Evolutionary conservation across 2,797 vertebrate species (phyloP).

Genomic region (Sebastes itinus): DNA sequence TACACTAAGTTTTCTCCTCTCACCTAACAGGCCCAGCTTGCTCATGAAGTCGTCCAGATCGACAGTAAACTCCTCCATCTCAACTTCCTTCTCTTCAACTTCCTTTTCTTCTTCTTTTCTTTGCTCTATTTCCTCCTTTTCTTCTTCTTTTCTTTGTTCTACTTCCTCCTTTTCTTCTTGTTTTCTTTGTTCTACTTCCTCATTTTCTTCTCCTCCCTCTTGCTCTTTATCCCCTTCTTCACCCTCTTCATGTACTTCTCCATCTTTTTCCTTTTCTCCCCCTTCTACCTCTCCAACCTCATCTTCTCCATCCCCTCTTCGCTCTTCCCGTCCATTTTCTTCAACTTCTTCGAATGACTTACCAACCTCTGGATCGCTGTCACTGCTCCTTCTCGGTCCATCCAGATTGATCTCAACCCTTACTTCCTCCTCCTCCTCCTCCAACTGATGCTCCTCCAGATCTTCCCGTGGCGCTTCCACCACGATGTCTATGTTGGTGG

Average conservation of each 20-base stretch:
- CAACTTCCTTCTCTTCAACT: conserved; percentile 1
- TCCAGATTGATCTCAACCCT: conserved; percentile 38
- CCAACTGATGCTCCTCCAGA: neutral
- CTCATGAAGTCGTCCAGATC: conserved; percentile 73
- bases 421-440: conserved; percentile 38
- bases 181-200: neutral
- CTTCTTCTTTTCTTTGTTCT: neutral
- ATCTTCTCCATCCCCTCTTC: neutral
- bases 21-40: conserved; percentile 70
- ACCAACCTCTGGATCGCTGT: conserved; percentile 56
- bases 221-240: neutral
- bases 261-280: neutral
- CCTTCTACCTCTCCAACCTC: neutral
- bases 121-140: neutral
- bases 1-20: conserved; percentile 15
- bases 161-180: neutral
- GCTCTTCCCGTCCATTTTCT: conserved; percentile 10
- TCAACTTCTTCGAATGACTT: conserved; percentile 33
- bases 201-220: conserved; percentile 12
- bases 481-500: conserved; percentile 62
- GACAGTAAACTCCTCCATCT: conserved; percentile 22
- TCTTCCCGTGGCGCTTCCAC: conserved; percentile 63
- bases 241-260: neutral
- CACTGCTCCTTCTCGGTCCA: neutral
- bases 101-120: conserved; percentile 20